Evolutionary conservation across 2,113 vertebrate genomes (phyloP).

Genomic region (Platysternon megacephalum): DNA sequence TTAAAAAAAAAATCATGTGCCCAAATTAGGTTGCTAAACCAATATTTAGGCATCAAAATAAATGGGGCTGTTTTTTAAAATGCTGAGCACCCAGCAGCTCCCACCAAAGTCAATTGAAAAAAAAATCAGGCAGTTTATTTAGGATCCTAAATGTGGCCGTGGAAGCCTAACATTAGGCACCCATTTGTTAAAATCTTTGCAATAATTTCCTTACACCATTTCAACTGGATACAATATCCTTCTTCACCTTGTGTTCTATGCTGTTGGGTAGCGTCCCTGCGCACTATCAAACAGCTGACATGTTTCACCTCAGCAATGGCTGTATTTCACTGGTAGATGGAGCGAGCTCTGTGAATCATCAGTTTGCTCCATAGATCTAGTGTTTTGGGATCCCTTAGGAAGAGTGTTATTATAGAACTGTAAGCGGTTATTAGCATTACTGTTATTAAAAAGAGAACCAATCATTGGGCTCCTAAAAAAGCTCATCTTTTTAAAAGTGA

Average conservation of each 20-base stretch:
- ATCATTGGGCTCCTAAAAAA: not conserved
- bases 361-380: not conserved
- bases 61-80: not conserved
- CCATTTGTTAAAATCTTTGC: not conserved
- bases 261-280: not conserved
- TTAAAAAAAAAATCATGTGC: not conserved
- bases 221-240: not conserved
- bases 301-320: not conserved
- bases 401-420: not conserved
- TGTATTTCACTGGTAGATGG: not conserved
- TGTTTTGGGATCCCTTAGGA: not conserved
- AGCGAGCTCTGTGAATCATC: not conserved
- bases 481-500: too few relatives aligned
- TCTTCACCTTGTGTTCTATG: not conserved
- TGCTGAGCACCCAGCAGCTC: not conserved
- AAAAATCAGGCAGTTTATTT: not conserved
- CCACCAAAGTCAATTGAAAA: not conserved
- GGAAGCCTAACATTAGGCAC: not conserved
- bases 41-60: not conserved
- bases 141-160: not conserved
- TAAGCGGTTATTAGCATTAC: not conserved
- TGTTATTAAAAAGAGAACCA: not conserved
- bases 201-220: not conserved
- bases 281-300: not conserved
- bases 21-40: not conserved